Conservation (phyloP, 2,888 invertebrate species). For the Scaptomyza flava region DNA sequence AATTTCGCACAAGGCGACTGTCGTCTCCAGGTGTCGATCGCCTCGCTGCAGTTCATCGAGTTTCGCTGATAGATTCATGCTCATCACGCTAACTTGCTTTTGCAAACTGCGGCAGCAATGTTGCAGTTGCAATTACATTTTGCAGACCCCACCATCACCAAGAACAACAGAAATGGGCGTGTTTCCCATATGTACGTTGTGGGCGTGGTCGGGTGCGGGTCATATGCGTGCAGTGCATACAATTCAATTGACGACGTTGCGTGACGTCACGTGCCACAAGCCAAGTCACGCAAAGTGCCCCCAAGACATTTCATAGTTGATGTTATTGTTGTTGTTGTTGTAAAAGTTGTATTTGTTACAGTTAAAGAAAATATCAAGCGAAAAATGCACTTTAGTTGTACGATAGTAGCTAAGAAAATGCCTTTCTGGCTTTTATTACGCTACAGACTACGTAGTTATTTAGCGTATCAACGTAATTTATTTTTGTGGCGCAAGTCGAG, state of each 20-base stretch:
- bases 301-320: slow-evolving; percentile 39
- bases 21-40: slow-evolving; percentile 96
- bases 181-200: slow-evolving; percentile 6
- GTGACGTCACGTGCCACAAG: slow-evolving; percentile 61
- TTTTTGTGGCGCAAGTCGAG: slow-evolving; percentile 55
- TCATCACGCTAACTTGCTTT: slow-evolving; percentile 99
- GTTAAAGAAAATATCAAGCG: slow-evolving; percentile 71
- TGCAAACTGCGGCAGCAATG: slow-evolving; percentile 89
- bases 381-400: slow-evolving; percentile 76
- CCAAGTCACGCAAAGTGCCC: slow-evolving; percentile 61
- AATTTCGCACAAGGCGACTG: slow-evolving; percentile 96
- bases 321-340: slow-evolving; percentile 29
- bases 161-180: slow-evolving; percentile 25
- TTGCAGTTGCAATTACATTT: slow-evolving; percentile 35
- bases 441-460: slow-evolving; percentile 61
- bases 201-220: slow-evolving; percentile 37
- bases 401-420: slow-evolving; percentile 58
- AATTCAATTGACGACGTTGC: slow-evolving; percentile 62
- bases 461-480: slow-evolving; percentile 73
- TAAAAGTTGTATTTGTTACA: slow-evolving; percentile 46
- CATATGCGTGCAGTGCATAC: slow-evolving; percentile 58
- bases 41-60: slow-evolving; percentile 96
- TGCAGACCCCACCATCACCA: neutral
- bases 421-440: slow-evolving; percentile 60
- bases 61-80: slow-evolving; percentile 97